Evolutionary conservation across 1,140 invertebrate genomes (phyloP), one percentile per base, ranked within the genome.

Genomic region (Drosophila sulfurigaster): DNA sequence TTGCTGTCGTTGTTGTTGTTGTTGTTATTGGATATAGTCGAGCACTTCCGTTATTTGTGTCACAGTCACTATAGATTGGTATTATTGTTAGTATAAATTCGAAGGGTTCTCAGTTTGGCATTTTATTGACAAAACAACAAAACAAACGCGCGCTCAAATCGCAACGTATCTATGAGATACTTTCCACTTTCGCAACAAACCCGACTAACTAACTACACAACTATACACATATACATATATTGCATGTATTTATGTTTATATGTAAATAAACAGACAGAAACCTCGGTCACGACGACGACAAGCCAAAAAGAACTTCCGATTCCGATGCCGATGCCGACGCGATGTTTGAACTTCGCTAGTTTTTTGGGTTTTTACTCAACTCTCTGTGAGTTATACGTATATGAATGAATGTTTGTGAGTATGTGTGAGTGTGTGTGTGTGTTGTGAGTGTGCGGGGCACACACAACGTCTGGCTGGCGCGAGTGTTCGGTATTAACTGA

Each of bases 121-220:
- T 71, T 70, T 85, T 85, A 90, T 85, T 86, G 81, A 89, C 81
- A 89, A 90, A 89, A 89, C 86, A 88, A 80, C 56, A 74, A 71
- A 78, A 79, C 64, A 75, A 83, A 73, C 67, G 77, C 74, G 66
- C 70, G 74, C 70, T 71, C 38, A 57, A 62, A 59, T 72, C 75
- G 66, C 60, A 80, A 83, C 51, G 81, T 87, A 87, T 87, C 75
- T 70, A 52, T 59, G 45, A 75, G 62, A 87, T 88, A 89, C 81
- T 90, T 89, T 89, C 85, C 78, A 88, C 83, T 87, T 87, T 87
- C 83, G 79, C 82, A 86, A 81, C 46, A 32, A 51, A 45, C 56
- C 59, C 54, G 59, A 78, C 54, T 64, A 69, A 46, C 45, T 59
- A 72, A 65, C 54, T 78, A 54, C 65, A 60, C 30, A 48, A 48